A percentile compares a stretch with the other conserved stretches of the same genome.
Evolutionary conservation across 2,797 vertebrate genomes (phyloP).

Genomic region (Protosalanx chinensis): DNA sequence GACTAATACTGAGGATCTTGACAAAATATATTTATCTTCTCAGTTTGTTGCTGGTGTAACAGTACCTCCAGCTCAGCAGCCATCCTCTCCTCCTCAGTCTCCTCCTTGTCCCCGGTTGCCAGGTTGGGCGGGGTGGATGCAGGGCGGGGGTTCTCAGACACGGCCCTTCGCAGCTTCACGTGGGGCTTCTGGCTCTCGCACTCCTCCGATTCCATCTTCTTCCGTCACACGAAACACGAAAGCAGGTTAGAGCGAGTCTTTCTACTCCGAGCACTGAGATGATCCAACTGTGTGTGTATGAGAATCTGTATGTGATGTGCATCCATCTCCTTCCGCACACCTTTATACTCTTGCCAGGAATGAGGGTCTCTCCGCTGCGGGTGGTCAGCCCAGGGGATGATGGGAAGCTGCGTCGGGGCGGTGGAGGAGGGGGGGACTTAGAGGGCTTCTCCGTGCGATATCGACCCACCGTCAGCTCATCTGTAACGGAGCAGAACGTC

Average conservation of each 20-base stretch:
- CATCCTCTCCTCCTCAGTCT: conserved; percentile 83
- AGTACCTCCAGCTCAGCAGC: conserved; percentile 87
- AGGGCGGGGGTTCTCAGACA: conserved; percentile 89
- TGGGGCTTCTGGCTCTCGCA: conserved; percentile 87
- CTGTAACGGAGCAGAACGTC: conserved; percentile 51
- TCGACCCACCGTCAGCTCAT: conserved; percentile 89
- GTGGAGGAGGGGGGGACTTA: conserved; percentile 92
- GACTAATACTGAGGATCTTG: background rate
- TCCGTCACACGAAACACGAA: conserved; percentile 18
- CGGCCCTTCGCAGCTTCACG: conserved; percentile 84
- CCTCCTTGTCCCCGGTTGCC: conserved; percentile 83
- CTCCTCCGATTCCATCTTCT: conserved; percentile 93
- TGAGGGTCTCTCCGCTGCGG: conserved; percentile 88
- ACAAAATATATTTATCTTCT: background rate
- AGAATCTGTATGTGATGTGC: background rate
- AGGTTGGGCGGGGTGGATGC: conserved; percentile 91
- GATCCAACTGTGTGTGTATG: background rate
- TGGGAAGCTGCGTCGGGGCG: conserved; percentile 92
- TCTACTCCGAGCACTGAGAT: background rate
- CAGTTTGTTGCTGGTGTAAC: conserved; percentile 18
- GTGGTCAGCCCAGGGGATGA: conserved; percentile 89
- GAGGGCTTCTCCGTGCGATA: conserved; percentile 97
- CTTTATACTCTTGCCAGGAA: conserved; percentile 93
- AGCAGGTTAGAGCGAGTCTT: conserved; percentile 11
- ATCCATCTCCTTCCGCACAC: conserved; percentile 51